These are phyloP conservation scores for Mionectes macconnelli DNA, from an alignment of 2,113 vertebrate genomes.

Conservation along the genomic window DNA sequence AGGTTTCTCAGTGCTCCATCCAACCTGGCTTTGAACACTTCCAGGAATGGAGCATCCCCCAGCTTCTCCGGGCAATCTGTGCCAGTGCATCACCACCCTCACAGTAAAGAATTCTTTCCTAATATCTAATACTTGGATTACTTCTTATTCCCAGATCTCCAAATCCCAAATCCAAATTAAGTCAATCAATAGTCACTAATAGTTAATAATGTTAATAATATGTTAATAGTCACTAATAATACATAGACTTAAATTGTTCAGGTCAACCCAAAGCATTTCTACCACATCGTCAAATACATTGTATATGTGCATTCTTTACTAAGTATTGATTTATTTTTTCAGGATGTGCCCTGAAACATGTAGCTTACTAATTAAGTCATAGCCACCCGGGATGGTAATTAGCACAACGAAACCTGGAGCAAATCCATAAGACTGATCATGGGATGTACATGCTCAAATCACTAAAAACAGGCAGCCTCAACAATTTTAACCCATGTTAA, in stretches of 20 bases:
- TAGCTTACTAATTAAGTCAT: conserved; percentile 23
- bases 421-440: background rate
- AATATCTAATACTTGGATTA: background rate
- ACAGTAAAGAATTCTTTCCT: background rate
- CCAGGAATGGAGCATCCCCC: background rate
- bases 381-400: conserved; percentile 18
- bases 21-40: background rate
- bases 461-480: background rate
- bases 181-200: too few species aligned
- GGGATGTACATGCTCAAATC: background rate
- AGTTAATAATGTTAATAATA: too few species aligned
- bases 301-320: background rate
- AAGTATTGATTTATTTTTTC: background rate
- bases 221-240: background rate
- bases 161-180: background rate
- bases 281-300: background rate
- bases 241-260: background rate
- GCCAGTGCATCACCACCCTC: background rate
- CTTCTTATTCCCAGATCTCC: background rate
- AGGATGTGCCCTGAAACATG: background rate
- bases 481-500: background rate
- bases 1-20: background rate
- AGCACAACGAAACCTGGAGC: conserved; percentile 2
- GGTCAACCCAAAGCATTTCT: background rate
- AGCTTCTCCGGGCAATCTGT: background rate